Evolutionary conservation across 2,888 invertebrate species (phyloP).

Genomic region (Ptychoptera albimana): DNA sequence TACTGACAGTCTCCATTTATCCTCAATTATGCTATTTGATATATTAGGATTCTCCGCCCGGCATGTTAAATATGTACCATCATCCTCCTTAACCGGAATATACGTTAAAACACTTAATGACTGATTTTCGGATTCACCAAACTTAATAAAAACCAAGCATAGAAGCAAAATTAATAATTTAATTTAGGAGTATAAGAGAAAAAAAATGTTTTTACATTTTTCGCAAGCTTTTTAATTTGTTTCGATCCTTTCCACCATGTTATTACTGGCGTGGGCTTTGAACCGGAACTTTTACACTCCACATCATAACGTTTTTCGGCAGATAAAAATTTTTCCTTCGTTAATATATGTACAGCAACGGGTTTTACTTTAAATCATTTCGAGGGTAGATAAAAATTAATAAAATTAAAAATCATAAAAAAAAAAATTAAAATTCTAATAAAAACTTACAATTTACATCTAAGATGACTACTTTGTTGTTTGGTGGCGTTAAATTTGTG

Average conservation of each 20-base stretch:
- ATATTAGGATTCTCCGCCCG: slow-evolving; percentile 77
- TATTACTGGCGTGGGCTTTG: slow-evolving; percentile 69
- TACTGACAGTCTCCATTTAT: slow-evolving; percentile 74
- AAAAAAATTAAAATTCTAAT: slow-evolving; percentile 3
- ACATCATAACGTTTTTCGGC: slow-evolving; percentile 76
- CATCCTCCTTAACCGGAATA: slow-evolving; percentile 71
- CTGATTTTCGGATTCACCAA: slow-evolving; percentile 65
- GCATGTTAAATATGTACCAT: slow-evolving; percentile 78
- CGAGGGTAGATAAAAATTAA: background rate
- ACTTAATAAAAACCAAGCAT: slow-evolving; percentile 43
- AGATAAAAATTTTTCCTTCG: slow-evolving; percentile 67
- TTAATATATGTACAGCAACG: slow-evolving; percentile 63
- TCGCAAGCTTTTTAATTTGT: slow-evolving; percentile 61
- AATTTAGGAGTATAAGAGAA: background rate
- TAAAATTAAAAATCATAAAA: background rate
- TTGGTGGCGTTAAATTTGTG: slow-evolving; percentile 65
- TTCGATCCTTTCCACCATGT: slow-evolving; percentile 83
- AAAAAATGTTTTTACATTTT: slow-evolving; percentile 49
- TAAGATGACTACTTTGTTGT: slow-evolving; percentile 60
- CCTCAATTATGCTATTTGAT: slow-evolving; percentile 66
- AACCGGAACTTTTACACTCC: slow-evolving; percentile 74
- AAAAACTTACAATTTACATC: slow-evolving; percentile 69
- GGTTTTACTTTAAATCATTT: slow-evolving; percentile 58
- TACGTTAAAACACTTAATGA: slow-evolving; percentile 70
- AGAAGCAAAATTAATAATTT: background rate